Percentiles rank a stretch among this genome's conserved stretches.
phyloP scores from a whole-genome alignment of 2,113 vertebrate genomes.

The Lophotis ruficrista region DNA sequence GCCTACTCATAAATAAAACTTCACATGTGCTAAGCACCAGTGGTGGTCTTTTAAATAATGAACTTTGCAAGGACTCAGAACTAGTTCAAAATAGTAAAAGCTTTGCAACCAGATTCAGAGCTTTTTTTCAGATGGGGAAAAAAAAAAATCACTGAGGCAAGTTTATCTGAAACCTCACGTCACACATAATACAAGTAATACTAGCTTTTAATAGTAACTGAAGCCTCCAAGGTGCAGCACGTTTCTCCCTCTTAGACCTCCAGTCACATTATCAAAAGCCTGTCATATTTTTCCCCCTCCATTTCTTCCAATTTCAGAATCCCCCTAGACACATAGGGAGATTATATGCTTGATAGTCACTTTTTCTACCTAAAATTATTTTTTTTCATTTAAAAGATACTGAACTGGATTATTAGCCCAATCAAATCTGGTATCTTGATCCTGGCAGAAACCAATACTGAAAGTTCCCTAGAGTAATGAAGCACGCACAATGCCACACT shows the following conservation, averaged over 20 bases:
- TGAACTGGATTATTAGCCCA: background rate
- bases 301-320: conserved; percentile 25
- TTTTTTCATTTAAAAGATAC: background rate
- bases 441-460: background rate
- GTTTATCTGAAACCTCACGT: background rate
- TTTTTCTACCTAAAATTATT: background rate
- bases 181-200: background rate
- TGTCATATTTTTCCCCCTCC: background rate
- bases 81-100: background rate
- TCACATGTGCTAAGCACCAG: background rate
- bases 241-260: conserved; percentile 21
- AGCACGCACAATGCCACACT: background rate
- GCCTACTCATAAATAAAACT: background rate
- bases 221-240: background rate
- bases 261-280: background rate
- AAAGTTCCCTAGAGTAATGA: background rate
- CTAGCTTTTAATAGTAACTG: background rate
- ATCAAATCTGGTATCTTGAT: background rate
- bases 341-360: background rate
- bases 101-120: background rate
- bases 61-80: background rate
- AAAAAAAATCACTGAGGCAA: background rate
- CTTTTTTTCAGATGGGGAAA: background rate
- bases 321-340: background rate
- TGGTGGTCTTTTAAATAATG: conserved; percentile 11